Base-by-base conservation (phyloP, 2,888 invertebrate genomes). In the Pseudococcus jackbeardsleyi region DNA sequence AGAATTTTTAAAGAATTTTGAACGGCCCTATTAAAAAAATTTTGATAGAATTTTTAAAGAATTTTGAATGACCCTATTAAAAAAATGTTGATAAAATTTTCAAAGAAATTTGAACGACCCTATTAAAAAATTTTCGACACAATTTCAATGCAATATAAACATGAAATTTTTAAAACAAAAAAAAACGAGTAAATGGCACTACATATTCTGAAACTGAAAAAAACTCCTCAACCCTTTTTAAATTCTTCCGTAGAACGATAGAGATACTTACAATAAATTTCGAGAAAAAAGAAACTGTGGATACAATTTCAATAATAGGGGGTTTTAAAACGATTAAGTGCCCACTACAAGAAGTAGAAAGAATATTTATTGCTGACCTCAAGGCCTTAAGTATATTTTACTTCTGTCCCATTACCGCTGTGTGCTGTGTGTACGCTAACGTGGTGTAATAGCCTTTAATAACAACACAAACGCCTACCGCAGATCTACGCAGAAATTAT, bases 341-440 rank as follows among this genome's bases (percentile, higher is more conserved):
- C 79, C 42, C 79, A 33, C 42, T 26, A 79, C 79, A 79, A 79
- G 79, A 42, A 79, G 42, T 79, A 79, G 42, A 79, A 79, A 79
- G 79, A 79, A 42, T 79, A 79, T 79, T 79, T 79, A 79, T 79
- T 79, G 79, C 79, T 42, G 79, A 79, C 79, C 79, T 79, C 79
- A 42, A 79, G 79, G 79, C 79, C 79, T n/a, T 5, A 79, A 79
- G 79, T 79, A 79, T 79, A 79, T 79, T 42, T 79, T 42, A 79
- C 79, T 79, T 79, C 79, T 79, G 42, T 79, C 79, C 79, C 79
- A 79, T 79, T 79, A 79, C 79, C 26, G 26, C 26, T 33, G 26
- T 33, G 26, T n/a, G 79, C 79, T 79, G 42, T 4, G 42, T 79
- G 77, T 39, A 8, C 39, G 79, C n/a, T 79, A 79, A 79, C 79